Percentiles rank a stretch among this genome's conserved stretches.
These are phyloP conservation scores for Lepilemur septentrionalis DNA, from an alignment of 2,797 vertebrate genomes.

Conservation along the genomic window DNA sequence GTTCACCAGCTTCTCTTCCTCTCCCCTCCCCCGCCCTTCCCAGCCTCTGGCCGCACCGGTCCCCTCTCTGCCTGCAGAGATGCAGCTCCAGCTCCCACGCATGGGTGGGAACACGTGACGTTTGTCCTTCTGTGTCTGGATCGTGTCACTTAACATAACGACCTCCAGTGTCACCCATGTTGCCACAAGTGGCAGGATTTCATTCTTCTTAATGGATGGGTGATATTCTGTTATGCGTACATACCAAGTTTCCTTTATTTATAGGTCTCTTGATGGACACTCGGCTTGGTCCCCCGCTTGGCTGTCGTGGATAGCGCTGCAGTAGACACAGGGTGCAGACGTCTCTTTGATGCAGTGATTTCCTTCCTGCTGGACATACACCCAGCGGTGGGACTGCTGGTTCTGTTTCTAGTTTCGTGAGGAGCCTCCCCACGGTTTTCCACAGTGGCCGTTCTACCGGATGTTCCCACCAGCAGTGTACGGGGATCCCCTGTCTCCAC, in stretches of 20 bases:
- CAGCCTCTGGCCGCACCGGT: too few species aligned
- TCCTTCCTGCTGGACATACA: too few species aligned
- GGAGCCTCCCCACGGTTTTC: neutral
- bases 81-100: neutral
- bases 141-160: neutral
- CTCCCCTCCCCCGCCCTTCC: too few species aligned
- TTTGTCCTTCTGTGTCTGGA: neutral
- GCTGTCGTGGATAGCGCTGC: neutral
- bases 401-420: neutral
- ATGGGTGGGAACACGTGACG: neutral
- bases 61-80: neutral
- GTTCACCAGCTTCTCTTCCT: too few species aligned
- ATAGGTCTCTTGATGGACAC: neutral
- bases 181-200: neutral
- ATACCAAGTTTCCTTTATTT: neutral
- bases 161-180: neutral
- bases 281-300: neutral
- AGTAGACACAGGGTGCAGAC: fast-evolving
- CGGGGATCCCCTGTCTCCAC: neutral
- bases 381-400: neutral
- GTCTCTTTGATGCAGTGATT: neutral
- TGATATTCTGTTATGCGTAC: too few species aligned
- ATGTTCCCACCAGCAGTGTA: neutral
- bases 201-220: neutral
- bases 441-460: neutral